Base-by-base conservation (phyloP, 2,888 invertebrate species). In the Mimas tiliae region DNA sequence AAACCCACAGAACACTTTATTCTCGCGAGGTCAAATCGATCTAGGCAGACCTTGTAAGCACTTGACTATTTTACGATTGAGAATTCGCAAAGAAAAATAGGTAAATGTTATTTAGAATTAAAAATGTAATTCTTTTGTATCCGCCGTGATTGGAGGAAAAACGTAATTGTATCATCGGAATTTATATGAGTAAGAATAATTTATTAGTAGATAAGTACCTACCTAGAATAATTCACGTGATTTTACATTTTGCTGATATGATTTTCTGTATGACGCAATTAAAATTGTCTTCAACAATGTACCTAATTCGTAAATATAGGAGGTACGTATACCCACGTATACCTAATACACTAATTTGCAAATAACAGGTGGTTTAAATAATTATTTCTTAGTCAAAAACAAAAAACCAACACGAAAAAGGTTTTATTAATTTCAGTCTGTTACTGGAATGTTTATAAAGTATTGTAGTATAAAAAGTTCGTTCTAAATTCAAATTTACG, bases 21-120 rank as follows among this genome's bases (percentile, higher is more conserved):
- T 14, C 0, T 45, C 12, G 45, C 45, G 45, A 58, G 58, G 58
- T 58, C 58, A 58, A 50, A 38, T 21, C 65, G 66, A 58, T 67
- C 58, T 38, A 58, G 58, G 12, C 19, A 58, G 58, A 58, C 58
- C 58, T 38, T 58, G 58, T 42, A 42, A n/a, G 6, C 58, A 16
- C 38, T 19, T 55, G 19, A 55, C 16, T 52, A 19, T 38, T 58
- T 16, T 38, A 19, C 38, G 11, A 58, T 53, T 42, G 19, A 58
- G 42, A 42, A 19, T 19, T 12, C 12, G 19, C 38, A 38, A 2
- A 12, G 42, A 38, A 55, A 34, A 6, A 9, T 27, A 27, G 27
- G 27, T 27, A 27, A 27, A 27, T 27, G 4, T 9, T 9, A 34
- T 55, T 16, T 50, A 14, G 38, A 38, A 38, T 38, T 38, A n/a